A percentile compares a stretch with the other conserved stretches of the same genome.
Conservation (phyloP, 1,140 invertebrate genomes). For the Paraescarpia echinospica region DNA sequence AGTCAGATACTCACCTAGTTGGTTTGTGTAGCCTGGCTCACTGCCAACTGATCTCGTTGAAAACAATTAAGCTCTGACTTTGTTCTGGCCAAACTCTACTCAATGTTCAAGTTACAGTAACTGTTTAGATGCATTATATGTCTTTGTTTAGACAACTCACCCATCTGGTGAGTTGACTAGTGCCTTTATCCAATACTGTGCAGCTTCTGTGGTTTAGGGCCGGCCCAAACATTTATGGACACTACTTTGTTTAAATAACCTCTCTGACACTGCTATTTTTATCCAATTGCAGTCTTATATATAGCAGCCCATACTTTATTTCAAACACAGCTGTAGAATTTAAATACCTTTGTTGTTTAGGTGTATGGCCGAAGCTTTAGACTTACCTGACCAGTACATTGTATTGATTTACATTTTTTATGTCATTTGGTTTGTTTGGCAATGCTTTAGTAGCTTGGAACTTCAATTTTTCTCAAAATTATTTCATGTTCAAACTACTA, state of each 20-base stretch:
- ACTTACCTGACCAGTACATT: too few species aligned
- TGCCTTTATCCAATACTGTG: neutral
- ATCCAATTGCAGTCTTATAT: neutral
- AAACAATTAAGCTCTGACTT: neutral
- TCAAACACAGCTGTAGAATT: neutral
- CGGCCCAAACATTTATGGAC: neutral
- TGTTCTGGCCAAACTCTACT: neutral
- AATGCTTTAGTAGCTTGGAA: too few species aligned
- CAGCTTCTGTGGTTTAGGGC: neutral
- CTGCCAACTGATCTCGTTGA: neutral
- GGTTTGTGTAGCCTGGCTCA: neutral
- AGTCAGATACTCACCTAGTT: neutral
- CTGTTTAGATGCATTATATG: constrained; percentile 1
- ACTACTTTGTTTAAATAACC: neutral
- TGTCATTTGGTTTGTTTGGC: too few species aligned
- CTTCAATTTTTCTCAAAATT: too few species aligned
- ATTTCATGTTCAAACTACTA: too few species aligned
- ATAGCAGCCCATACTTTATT: neutral
- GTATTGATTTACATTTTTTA: too few species aligned
- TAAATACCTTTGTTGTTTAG: neutral
- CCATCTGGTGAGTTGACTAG: neutral
- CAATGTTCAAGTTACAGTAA: neutral
- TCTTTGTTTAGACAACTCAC: neutral
- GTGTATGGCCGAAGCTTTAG: too few species aligned
- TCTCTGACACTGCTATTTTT: neutral